Percentiles rank a stretch among this genome's conserved stretches.
Evolutionary conservation across 2,797 vertebrate species (phyloP).

Genomic region (Muscicapa comitata): DNA sequence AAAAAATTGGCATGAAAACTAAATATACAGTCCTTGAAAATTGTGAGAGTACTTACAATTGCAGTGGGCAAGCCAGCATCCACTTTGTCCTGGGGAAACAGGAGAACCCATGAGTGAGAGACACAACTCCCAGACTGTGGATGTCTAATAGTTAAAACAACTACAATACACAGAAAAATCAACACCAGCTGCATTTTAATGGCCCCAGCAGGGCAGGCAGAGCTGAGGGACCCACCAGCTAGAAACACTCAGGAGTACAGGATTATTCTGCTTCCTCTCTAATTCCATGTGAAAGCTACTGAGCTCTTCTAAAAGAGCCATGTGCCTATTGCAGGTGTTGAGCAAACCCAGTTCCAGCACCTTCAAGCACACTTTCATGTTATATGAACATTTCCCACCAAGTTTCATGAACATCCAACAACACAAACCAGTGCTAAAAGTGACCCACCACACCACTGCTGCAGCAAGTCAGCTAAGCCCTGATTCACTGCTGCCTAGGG

Average conservation of each 20-base stretch:
- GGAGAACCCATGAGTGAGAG: neutral
- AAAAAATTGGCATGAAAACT: neutral
- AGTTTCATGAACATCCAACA: neutral
- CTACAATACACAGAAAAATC: neutral
- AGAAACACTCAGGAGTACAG: neutral
- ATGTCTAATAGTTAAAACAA: neutral
- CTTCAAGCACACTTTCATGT: neutral
- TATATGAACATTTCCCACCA: neutral
- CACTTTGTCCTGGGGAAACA: conserved; percentile 88
- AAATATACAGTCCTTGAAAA: neutral
- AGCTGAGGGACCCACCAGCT: neutral
- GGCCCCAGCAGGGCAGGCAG: neutral
- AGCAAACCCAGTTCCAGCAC: neutral
- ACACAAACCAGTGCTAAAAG: neutral
- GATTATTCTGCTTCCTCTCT: neutral
- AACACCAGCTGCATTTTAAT: neutral
- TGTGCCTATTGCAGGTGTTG: neutral
- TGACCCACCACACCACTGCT: neutral
- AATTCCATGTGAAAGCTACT: neutral
- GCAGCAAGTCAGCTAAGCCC: neutral
- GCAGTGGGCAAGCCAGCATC: conserved; percentile 96
- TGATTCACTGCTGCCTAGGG: neutral
- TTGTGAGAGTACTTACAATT: conserved; percentile 82
- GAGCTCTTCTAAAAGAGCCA: neutral
- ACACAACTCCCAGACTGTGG: neutral